Evolutionary conservation across 2,888 invertebrate species (phyloP).

Genomic region (Drosophila conformis): DNA sequence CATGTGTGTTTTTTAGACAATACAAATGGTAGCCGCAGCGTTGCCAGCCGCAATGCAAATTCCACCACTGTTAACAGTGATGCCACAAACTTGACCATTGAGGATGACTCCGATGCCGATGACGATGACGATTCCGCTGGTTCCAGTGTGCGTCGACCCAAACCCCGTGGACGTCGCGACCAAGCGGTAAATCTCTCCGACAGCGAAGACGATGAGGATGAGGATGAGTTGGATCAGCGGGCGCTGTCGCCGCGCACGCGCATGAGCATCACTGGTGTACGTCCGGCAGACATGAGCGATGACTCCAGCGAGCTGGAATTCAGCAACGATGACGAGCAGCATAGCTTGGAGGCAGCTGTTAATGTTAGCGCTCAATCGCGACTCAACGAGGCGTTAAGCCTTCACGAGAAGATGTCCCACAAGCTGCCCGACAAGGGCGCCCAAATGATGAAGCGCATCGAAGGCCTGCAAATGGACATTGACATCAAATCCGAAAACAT

Average conservation of each 20-base stretch:
- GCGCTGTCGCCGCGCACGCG: conserved; percentile 83
- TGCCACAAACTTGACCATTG: conserved; percentile 47
- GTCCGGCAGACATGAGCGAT: conserved; percentile 76
- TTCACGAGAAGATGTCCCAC: conserved; percentile 72
- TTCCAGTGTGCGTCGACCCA: conserved; percentile 4
- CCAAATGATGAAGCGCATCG: conserved; percentile 86
- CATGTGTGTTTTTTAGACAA: conserved; percentile 31
- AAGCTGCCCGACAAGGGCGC: conserved; percentile 88
- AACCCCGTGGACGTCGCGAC: conserved; percentile 1
- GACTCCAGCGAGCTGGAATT: conserved; percentile 81
- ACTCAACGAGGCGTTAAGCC: conserved; percentile 81
- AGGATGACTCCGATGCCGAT: conserved; percentile 44
- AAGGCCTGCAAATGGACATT: conserved; percentile 85
- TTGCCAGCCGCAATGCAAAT: background rate
- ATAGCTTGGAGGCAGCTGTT: conserved; percentile 4
- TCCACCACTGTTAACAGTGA: background rate
- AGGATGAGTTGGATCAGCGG: conserved; percentile 71
- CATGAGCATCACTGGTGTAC: conserved; percentile 83
- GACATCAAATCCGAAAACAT: conserved; percentile 86
- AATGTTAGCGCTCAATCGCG: conserved; percentile 68
- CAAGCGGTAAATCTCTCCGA: conserved; percentile 52
- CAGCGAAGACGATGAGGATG: conserved; percentile 71
- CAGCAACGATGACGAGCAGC: conserved; percentile 59
- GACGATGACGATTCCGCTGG: conserved; percentile 13
- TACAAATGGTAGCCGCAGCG: conserved; percentile 23